Conservation (phyloP, 1,140 invertebrate genomes). For the Physella acuta region DNA sequence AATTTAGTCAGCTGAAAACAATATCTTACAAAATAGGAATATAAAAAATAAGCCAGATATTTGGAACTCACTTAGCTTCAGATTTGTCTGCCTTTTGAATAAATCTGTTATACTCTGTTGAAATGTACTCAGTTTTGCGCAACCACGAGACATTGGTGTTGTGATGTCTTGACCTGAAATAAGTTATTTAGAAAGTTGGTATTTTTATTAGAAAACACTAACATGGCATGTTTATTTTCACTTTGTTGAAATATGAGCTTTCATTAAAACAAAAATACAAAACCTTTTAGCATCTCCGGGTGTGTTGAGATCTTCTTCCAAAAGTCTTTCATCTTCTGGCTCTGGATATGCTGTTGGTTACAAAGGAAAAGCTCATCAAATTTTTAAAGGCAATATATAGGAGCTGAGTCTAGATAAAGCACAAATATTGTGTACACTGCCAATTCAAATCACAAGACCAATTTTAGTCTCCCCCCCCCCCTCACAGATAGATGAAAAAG, state of each 20-base stretch:
- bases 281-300: constrained; percentile 82
- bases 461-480: no score
- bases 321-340: constrained; percentile 85
- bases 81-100: constrained; percentile 92
- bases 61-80: constrained; percentile 72
- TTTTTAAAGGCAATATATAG: no score
- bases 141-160: constrained; percentile 57
- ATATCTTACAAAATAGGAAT: neutral
- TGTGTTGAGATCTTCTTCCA: constrained; percentile 88
- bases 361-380: no score
- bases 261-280: neutral
- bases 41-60: constrained; percentile 1
- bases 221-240: neutral
- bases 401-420: no score
- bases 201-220: neutral
- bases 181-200: neutral
- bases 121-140: constrained; percentile 96
- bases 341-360: constrained; percentile 70
- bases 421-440: no score
- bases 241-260: neutral
- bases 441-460: no score
- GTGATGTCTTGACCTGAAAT: constrained; percentile 67
- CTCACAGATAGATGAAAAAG: no score
- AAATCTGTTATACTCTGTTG: constrained; percentile 93
- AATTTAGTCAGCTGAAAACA: neutral